Percentiles rank a stretch among this genome's conserved stretches.
Conservation (phyloP, 1,140 invertebrate species). For the Thaumetopoea pityocampa region DNA sequence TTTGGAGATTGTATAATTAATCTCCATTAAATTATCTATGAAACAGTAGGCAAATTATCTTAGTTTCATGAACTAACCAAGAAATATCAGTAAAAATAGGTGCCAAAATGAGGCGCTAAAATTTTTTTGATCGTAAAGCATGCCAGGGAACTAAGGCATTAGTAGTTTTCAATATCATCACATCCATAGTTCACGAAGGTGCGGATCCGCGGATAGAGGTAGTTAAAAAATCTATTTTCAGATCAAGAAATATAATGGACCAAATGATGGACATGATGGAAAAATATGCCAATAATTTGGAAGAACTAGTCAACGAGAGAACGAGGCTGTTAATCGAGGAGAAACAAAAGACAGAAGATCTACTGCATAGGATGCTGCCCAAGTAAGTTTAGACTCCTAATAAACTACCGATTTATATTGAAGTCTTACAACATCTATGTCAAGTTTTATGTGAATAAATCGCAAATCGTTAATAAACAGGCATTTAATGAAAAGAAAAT, state of each 20-base stretch:
- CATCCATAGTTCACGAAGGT: no score
- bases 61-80: no score
- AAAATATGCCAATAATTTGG: constrained; percentile 95
- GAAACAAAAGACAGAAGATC: constrained; percentile 94
- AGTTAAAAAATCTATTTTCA: no score
- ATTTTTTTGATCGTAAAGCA: no score
- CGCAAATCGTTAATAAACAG: background rate
- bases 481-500: constrained; percentile 2
- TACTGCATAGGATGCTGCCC: constrained; percentile 95
- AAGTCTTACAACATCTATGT: background rate
- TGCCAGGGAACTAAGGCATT: no score
- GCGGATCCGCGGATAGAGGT: no score
- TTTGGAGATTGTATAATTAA: no score
- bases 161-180: no score
- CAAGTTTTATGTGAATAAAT: constrained; percentile 6
- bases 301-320: constrained; percentile 93
- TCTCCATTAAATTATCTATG: no score
- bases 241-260: constrained; percentile 94
- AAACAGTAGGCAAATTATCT: no score
- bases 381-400: constrained; percentile 78
- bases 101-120: no score
- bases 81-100: no score
- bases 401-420: background rate
- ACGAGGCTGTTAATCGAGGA: constrained; percentile 93
- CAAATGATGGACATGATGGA: constrained; percentile 98